Conservation (phyloP, 2,113 vertebrate genomes). For the Myotis lucifugus region DNA sequence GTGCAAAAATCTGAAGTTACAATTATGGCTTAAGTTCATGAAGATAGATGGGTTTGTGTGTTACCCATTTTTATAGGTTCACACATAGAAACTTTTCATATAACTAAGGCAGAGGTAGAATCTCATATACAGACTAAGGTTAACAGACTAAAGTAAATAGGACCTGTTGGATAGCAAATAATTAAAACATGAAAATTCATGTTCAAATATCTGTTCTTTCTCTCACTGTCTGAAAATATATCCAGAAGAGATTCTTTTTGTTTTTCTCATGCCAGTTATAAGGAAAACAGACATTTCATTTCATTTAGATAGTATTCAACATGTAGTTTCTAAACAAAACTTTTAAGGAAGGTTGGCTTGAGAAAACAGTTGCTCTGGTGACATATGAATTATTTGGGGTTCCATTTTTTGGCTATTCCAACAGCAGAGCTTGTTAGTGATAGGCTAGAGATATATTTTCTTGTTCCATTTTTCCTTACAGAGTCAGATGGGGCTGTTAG, state of each 20-base stretch:
- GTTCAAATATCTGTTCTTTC: not conserved
- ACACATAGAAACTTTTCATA: not conserved
- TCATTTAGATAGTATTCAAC: not conserved
- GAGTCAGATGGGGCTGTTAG: not conserved
- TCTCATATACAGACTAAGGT: not conserved
- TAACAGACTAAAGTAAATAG: not conserved
- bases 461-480: not conserved
- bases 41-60: not conserved
- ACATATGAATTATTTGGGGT: not conserved
- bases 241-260: not conserved
- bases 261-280: not conserved
- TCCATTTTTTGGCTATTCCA: not conserved
- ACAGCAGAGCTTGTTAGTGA: not conserved
- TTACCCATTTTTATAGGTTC: not conserved
- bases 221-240: not conserved
- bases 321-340: not conserved
- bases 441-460: not conserved
- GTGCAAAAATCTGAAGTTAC: not conserved
- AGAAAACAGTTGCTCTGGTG: not conserved
- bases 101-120: not conserved
- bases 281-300: not conserved
- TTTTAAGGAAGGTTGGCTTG: not conserved
- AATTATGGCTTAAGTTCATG: not conserved
- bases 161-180: not conserved
- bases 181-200: not conserved